Conservation (phyloP, 2,113 vertebrate genomes). For the Lasiurus cinereus region DNA sequence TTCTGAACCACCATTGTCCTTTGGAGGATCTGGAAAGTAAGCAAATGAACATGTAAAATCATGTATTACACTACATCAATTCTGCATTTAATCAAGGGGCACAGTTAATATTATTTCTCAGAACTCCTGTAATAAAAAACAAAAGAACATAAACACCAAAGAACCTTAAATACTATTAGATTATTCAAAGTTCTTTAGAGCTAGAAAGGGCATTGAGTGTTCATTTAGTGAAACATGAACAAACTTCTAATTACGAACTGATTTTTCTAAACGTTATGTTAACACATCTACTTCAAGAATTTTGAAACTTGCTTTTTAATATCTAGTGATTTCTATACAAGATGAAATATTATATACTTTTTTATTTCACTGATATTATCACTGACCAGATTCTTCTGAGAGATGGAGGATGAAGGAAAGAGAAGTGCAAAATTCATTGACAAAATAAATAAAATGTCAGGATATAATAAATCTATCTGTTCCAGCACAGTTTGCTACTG, state of each 20-base stretch:
- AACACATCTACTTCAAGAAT: slow-evolving; percentile 10
- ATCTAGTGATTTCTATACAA: not conserved
- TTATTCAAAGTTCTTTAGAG: not conserved
- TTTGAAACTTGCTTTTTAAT: not conserved
- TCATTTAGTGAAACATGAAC: not conserved
- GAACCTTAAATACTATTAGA: not conserved
- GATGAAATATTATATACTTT: not conserved
- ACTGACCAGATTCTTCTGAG: slow-evolving; percentile 12
- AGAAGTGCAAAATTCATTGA: not conserved
- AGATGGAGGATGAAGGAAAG: not conserved
- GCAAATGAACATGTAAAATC: not conserved
- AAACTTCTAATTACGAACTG: not conserved
- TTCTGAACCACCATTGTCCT: slow-evolving; percentile 96
- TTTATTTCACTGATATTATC: slow-evolving; percentile 4
- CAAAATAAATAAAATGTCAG: not conserved
- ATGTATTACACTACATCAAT: not conserved
- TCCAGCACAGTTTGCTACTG: not conserved
- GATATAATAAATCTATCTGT: not conserved
- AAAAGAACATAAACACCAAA: not conserved
- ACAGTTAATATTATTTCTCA: not conserved
- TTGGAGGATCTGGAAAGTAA: slow-evolving; percentile 92
- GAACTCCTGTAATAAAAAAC: not conserved
- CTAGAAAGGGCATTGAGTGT: not conserved
- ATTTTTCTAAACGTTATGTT: not conserved
- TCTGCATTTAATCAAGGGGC: not conserved